phyloP scores from a whole-genome alignment of 1,140 invertebrate species.

The Macrobrachium nipponense region DNA sequence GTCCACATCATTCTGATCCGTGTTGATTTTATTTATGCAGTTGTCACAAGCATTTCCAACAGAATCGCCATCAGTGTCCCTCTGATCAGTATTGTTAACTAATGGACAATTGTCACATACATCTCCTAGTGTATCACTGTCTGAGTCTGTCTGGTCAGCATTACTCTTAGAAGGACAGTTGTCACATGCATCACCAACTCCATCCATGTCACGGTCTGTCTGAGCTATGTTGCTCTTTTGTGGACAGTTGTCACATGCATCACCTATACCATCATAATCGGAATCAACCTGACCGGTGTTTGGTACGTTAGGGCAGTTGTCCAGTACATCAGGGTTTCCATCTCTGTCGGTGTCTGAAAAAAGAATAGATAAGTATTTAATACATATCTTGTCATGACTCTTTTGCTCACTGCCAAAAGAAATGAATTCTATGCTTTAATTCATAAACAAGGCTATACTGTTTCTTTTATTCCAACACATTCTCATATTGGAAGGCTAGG shows the following conservation, averaged over 20 bases:
- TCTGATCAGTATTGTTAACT: background rate
- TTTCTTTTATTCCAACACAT: too few relatives aligned
- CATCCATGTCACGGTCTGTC: background rate
- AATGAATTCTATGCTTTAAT: too few relatives aligned
- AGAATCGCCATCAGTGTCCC: background rate
- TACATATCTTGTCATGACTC: too few relatives aligned
- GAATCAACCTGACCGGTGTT: constrained; percentile 19
- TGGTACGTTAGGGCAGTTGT: constrained; percentile 5
- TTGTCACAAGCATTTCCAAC: background rate
- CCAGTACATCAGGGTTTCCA: background rate
- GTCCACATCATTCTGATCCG: too few relatives aligned
- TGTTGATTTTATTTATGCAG: too few relatives aligned
- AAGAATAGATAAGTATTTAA: too few relatives aligned
- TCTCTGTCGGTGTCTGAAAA: background rate
- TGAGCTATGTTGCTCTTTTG: too few relatives aligned
- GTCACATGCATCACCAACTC: background rate
- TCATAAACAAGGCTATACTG: too few relatives aligned
- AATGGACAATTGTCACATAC: background rate
- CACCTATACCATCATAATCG: background rate
- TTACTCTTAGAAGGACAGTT: background rate
- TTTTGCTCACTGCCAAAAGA: too few relatives aligned
- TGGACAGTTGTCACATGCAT: background rate
- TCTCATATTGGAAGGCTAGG: too few relatives aligned
- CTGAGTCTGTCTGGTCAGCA: background rate
- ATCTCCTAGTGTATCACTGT: background rate